Conservation (phyloP, 2,888 invertebrate genomes). For the Atrina japonica region DNA sequence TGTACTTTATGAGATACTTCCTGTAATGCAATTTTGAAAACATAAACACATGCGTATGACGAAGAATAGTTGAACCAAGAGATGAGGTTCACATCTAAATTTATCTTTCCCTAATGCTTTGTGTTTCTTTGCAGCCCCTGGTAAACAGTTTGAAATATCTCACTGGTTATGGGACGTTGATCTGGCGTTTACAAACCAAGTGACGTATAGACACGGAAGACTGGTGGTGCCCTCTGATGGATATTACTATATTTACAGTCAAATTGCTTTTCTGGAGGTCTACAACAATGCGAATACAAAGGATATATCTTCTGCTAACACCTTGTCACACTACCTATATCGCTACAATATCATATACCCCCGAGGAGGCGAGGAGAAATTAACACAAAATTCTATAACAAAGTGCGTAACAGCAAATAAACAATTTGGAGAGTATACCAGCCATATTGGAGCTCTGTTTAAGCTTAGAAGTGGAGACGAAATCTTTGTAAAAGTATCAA, state of each 20-base stretch:
- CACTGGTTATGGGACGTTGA: slow-evolving; percentile 70
- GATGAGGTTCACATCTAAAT: too few species aligned
- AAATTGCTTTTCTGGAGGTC: slow-evolving; percentile 69
- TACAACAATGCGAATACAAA: slow-evolving; percentile 53
- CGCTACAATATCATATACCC: slow-evolving; percentile 74
- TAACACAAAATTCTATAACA: slow-evolving; percentile 73
- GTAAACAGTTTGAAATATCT: slow-evolving; percentile 67
- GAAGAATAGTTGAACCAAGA: too few species aligned
- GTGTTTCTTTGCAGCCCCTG: slow-evolving; percentile 61
- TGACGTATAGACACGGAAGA: slow-evolving; percentile 69
- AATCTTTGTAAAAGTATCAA: slow-evolving; percentile 75
- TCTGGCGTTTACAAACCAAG: slow-evolving; percentile 69
- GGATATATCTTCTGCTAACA: slow-evolving; percentile 50
- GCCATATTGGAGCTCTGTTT: slow-evolving; percentile 75
- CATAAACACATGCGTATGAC: too few species aligned
- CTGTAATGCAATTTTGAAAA: too few species aligned
- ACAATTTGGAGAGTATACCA: slow-evolving; percentile 74
- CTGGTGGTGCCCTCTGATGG: slow-evolving; percentile 72
- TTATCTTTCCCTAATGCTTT: not conserved
- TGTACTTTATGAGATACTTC: too few species aligned
- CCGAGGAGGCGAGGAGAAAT: slow-evolving; percentile 72
- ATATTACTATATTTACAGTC: slow-evolving; percentile 74
- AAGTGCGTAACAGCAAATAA: slow-evolving; percentile 72
- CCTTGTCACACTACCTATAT: slow-evolving; percentile 69
- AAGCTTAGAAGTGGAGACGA: slow-evolving; percentile 72